Percentiles rank a stretch among this genome's conserved stretches.
These are phyloP conservation scores for Menura novaehollandiae DNA, from an alignment of 2,113 vertebrate genomes.

Conservation along the genomic window DNA sequence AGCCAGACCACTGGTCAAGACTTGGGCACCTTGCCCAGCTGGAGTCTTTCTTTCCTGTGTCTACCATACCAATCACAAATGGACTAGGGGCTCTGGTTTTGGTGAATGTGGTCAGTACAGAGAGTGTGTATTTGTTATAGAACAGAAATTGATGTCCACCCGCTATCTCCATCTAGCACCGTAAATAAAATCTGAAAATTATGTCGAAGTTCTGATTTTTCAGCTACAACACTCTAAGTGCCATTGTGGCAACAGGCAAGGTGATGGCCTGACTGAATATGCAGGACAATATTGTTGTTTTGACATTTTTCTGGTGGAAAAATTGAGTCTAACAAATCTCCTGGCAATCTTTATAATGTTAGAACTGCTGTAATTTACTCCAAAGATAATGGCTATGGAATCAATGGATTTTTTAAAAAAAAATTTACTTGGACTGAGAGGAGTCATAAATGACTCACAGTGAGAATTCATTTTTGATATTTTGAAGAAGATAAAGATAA, in stretches of 20 bases:
- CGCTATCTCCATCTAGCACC: not conserved
- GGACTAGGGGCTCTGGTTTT: not conserved
- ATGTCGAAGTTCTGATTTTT: not conserved
- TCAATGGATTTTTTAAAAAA: not conserved
- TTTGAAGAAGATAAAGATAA: not conserved
- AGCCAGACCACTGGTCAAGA: not conserved
- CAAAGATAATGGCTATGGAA: not conserved
- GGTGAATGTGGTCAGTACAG: not conserved
- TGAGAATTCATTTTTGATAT: not conserved
- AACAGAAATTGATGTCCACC: not conserved
- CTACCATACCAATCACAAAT: not conserved
- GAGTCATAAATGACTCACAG: not conserved
- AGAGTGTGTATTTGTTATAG: not conserved
- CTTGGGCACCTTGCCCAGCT: accelerated
- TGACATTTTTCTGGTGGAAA: not conserved
- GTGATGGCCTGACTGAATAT: not conserved
- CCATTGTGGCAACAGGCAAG: not conserved
- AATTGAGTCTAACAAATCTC: not conserved
- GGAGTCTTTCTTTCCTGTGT: not conserved
- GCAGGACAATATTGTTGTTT: not conserved
- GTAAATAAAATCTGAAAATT: not conserved
- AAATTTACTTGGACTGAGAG: not conserved
- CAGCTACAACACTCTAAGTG: not conserved
- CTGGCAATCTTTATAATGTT: not conserved
- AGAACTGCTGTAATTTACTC: not conserved